Conservation (phyloP, 2,797 vertebrate genomes). For the Pangasius krempfi region DNA sequence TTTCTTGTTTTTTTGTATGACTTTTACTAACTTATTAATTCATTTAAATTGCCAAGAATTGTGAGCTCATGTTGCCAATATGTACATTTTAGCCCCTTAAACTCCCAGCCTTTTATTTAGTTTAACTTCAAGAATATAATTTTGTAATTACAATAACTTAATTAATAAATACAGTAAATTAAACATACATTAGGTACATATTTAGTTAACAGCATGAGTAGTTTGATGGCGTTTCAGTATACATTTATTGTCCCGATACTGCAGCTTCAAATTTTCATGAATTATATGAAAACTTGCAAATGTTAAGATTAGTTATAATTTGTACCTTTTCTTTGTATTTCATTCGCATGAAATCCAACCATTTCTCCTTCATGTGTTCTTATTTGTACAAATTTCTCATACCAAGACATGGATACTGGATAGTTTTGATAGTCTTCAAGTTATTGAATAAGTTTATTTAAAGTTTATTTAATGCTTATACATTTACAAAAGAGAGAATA, state of each 20-base stretch:
- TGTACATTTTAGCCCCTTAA: background rate
- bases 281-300: background rate
- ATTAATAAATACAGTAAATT: background rate
- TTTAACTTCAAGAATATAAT: background rate
- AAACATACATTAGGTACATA: background rate
- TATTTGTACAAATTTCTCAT: background rate
- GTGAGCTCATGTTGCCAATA: background rate
- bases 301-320: background rate
- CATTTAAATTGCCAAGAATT: background rate
- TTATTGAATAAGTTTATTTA: conserved; percentile 20
- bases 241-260: background rate
- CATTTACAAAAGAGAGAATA: conserved; percentile 19
- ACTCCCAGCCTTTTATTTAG: background rate
- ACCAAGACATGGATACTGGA: background rate
- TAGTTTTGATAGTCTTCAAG: background rate
- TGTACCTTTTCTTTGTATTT: background rate
- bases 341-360: background rate
- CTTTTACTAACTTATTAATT: background rate
- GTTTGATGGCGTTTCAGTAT: background rate
- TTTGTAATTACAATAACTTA: background rate
- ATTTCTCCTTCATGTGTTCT: too few species aligned
- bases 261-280: background rate
- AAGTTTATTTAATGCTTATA: conserved; percentile 25
- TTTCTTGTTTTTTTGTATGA: background rate
- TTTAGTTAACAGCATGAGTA: background rate